These are phyloP conservation scores for Microcebus griseorufus DNA, from an alignment of 2,113 vertebrate species.

Conservation along the genomic window DNA sequence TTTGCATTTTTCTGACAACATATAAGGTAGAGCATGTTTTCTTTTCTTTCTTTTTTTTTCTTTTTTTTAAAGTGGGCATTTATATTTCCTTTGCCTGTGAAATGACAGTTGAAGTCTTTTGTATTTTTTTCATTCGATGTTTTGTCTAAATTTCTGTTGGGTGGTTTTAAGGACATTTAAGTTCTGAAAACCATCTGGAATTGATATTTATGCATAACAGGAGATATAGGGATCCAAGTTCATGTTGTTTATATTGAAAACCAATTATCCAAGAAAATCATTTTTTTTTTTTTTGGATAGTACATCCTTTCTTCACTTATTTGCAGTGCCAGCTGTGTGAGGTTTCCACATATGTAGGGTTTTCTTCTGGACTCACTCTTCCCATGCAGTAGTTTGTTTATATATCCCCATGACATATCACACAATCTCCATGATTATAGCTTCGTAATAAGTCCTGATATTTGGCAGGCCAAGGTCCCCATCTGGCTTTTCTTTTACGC, in stretches of 20 bases:
- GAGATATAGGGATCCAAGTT: neutral
- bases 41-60: neutral
- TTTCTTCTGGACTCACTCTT: neutral
- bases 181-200: constrained; percentile 41
- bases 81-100: neutral
- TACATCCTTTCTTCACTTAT: neutral
- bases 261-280: too few species aligned
- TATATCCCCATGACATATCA: neutral
- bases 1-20: constrained; percentile 16
- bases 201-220: neutral
- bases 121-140: neutral
- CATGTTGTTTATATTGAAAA: neutral
- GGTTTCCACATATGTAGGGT: neutral
- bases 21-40: neutral
- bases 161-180: constrained; percentile 11
- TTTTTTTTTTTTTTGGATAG: neutral
- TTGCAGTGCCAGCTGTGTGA: neutral
- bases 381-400: neutral
- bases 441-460: neutral
- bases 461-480: neutral
- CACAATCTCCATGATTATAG: neutral
- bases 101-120: neutral
- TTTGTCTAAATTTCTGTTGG: constrained; percentile 3
- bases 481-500: constrained; percentile 14
- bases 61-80: neutral